Percentiles rank a stretch among this genome's conserved stretches.
phyloP scores from a whole-genome alignment of 2,113 vertebrate genomes.

The Pachycephala philippinensis region DNA sequence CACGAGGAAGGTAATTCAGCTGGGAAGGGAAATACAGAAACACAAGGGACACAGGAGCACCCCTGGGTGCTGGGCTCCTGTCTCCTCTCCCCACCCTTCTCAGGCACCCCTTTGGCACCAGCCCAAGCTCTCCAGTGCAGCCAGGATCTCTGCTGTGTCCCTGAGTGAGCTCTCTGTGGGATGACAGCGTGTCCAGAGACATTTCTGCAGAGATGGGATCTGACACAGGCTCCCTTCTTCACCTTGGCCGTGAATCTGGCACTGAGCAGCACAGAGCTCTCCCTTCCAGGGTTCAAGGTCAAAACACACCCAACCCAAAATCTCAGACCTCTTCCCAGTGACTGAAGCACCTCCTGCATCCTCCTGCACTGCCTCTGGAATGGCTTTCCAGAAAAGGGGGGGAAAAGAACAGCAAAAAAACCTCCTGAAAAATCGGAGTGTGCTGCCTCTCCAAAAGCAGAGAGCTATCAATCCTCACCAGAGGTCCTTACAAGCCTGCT shows the following conservation, averaged over 20 bases:
- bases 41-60: fast-evolving
- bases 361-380: background rate
- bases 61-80: background rate
- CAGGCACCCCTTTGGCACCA: background rate
- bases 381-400: background rate
- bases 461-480: background rate
- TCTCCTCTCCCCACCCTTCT: background rate
- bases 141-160: background rate
- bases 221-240: background rate
- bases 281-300: background rate
- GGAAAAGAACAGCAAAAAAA: background rate
- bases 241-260: background rate
- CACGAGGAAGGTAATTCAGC: background rate
- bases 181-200: fast-evolving
- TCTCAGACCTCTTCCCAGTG: background rate
- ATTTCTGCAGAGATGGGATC: background rate
- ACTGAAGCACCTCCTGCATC: background rate
- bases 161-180: fast-evolving
- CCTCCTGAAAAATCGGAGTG: background rate
- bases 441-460: background rate
- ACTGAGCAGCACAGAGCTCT: background rate
- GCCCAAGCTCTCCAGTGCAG: background rate
- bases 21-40: background rate
- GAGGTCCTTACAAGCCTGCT: background rate
- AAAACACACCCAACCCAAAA: background rate